Conservation (phyloP, 2,113 vertebrate species). For the human (Homo sapiens) region DNA sequence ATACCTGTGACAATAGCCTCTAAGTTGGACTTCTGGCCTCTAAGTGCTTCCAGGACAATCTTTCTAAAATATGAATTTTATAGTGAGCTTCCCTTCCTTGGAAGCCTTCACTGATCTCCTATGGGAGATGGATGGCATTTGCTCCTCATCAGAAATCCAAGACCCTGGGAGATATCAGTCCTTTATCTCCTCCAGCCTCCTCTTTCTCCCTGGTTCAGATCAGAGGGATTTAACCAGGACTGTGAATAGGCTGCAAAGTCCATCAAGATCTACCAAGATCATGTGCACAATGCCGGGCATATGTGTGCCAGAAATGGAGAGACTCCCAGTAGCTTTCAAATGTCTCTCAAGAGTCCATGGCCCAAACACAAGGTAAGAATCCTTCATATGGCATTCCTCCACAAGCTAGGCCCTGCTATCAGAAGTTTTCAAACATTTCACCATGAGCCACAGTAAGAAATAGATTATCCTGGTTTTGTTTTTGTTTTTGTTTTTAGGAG, state of each 20-base stretch:
- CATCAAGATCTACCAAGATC: background rate
- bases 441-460: background rate
- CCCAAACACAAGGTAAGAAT: background rate
- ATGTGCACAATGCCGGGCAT: background rate
- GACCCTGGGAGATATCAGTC: background rate
- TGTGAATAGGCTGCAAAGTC: background rate
- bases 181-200: background rate
- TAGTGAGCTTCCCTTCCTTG: background rate
- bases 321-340: background rate
- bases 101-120: background rate
- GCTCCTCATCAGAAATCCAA: background rate
- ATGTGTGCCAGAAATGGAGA: background rate
- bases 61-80: background rate
- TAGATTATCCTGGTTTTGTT: background rate
- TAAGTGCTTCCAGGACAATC: background rate
- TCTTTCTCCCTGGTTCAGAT: background rate
- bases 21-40: background rate
- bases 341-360: background rate
- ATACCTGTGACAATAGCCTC: background rate
- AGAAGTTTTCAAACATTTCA: background rate
- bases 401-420: background rate
- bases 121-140: background rate
- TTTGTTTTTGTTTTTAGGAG: too few relatives aligned
- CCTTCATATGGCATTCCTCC: accelerated
- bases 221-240: background rate